A percentile compares a stretch with the other conserved stretches of the same genome.
These are phyloP conservation scores for Cantharis nigra DNA, from an alignment of 2,888 invertebrate genomes.

Conservation along the genomic window DNA sequence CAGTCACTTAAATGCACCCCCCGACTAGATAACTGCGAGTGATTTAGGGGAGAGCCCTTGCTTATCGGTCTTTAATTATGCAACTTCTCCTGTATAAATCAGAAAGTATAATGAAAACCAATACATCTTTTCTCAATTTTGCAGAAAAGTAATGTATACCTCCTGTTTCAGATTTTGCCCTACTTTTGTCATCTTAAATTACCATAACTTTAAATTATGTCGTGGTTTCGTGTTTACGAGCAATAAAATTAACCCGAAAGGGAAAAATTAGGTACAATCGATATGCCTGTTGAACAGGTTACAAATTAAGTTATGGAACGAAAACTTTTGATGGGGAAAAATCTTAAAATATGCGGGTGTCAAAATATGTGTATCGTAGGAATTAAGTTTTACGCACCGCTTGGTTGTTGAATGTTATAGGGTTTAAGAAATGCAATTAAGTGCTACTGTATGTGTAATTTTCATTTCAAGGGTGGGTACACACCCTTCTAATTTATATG, in stretches of 20 bases:
- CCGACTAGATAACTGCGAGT: neutral
- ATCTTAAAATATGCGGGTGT: neutral
- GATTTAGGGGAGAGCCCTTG: neutral
- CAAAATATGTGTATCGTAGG: neutral
- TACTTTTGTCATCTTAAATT: neutral
- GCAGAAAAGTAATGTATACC: neutral
- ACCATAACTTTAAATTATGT: neutral
- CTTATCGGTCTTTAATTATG: neutral
- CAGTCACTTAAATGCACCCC: neutral
- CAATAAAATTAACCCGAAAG: neutral
- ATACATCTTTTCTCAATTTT: neutral
- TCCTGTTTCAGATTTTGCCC: neutral
- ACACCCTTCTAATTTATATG: conserved; percentile 35
- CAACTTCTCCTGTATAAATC: neutral
- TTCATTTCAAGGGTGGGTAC: conserved; percentile 36
- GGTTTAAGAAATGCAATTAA: conserved; percentile 34
- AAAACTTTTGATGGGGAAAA: neutral
- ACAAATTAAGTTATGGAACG: neutral
- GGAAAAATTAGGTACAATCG: neutral
- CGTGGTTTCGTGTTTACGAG: neutral
- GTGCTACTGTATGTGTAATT: conserved; percentile 32
- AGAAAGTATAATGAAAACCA: neutral
- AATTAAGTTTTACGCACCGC: neutral
- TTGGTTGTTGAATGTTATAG: conserved; percentile 6
- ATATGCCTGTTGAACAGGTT: neutral